Evolutionary conservation across 2,888 invertebrate genomes (phyloP), one percentile per base, ranked within the genome.

Genomic region (Melanchra persicariae): DNA sequence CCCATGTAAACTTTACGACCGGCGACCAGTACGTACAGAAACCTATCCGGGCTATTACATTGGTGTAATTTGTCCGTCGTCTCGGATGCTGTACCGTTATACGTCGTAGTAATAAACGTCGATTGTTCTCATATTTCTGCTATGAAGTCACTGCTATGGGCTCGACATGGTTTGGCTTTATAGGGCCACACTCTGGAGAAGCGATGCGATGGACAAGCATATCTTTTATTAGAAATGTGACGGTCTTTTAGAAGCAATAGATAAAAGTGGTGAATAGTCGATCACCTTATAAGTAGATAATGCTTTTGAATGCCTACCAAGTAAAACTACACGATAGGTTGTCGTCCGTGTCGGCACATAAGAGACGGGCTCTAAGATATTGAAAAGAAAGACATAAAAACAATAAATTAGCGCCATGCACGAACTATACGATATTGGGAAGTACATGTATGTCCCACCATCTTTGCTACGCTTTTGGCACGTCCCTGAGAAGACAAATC

Each of bases 121-220:
- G 79, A 85, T 81, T 84, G 83, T 79, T 82, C 82, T 84, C 80
- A 84, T 81, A 81, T 85, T 82, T 85, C 81, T 81, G 65, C 73
- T 60, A 77, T 74, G 72, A 67, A 70, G 82, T 79, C 76, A 79
- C 74, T 78, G 47, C 17, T 55, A 30, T 43, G 51, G n/a, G 57
- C 30, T 34, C n/a, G 22, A 40, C 26, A 26, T 34, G 37, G 37
- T 26, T n/a, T 40, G 19, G 51, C 26, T 47, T 8, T 7, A 1
- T 7, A 10, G 24, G 71, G 43, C 6, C 26, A 12, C 52, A 58
- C 51, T 78, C 47, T 24, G 2, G 3, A 22, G 0, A 55, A 58
- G 62, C 59, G 30, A 47, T 12, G 68, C 72, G 37, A 57, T 57
- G 8, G 37, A 52, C 17, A 17, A 7, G 3, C 8, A 24, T 22